Evolutionary conservation across 2,888 invertebrate species (phyloP).

Genomic region (Tipula vernalis): DNA sequence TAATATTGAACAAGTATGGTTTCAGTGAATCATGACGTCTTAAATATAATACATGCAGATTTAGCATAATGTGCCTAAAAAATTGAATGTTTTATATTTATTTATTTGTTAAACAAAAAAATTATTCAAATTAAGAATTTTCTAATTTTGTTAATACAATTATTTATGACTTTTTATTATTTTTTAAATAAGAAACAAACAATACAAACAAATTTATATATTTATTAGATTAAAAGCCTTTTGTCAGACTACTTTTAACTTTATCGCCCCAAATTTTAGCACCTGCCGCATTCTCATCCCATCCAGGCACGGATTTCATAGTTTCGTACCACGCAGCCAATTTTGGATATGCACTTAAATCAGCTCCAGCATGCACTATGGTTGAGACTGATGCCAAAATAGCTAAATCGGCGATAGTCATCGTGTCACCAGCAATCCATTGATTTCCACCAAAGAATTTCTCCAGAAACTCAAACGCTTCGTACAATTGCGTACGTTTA

Average conservation of each 20-base stretch:
- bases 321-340: slow-evolving; percentile 41
- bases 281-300: slow-evolving; percentile 45
- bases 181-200: not conserved
- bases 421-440: slow-evolving; percentile 33
- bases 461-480: slow-evolving; percentile 39
- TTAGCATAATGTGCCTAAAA: no score
- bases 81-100: no score
- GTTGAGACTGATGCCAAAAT: slow-evolving; percentile 34
- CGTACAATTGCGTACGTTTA: slow-evolving; percentile 42
- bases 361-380: slow-evolving; percentile 18
- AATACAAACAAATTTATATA: not conserved
- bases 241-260: slow-evolving; percentile 40
- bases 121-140: no score
- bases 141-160: no score
- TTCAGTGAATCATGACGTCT: no score
- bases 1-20: no score
- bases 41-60: no score
- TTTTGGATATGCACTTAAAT: slow-evolving; percentile 16
- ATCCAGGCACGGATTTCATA: slow-evolving; percentile 45
- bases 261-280: slow-evolving; percentile 44
- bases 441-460: slow-evolving; percentile 27
- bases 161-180: no score
- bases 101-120: no score
- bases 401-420: slow-evolving; percentile 36
- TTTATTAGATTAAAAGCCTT: slow-evolving; percentile 13